Evolutionary conservation across 2,113 vertebrate genomes (phyloP).

Genomic region (Etia nguti): DNA sequence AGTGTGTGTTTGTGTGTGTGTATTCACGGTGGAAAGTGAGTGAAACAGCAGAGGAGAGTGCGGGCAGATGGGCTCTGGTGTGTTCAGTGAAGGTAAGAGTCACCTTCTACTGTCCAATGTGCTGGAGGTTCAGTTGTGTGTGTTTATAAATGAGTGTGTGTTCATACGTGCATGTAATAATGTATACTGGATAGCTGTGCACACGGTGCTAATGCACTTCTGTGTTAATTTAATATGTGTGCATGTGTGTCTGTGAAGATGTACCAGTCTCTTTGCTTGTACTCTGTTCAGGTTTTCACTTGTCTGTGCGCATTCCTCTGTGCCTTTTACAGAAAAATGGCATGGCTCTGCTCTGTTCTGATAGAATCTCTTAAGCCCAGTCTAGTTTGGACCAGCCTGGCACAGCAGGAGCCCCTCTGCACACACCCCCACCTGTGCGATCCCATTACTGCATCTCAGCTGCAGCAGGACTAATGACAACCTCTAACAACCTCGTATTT

Average conservation of each 20-base stretch:
- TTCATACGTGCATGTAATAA: background rate
- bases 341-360: slow-evolving; percentile 3
- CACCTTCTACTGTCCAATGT: slow-evolving; percentile 65
- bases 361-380: background rate
- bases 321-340: background rate
- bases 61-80: slow-evolving; percentile 61
- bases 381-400: slow-evolving; percentile 31
- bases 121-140: no score
- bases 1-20: slow-evolving; percentile 5
- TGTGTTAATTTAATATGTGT: slow-evolving; percentile 20
- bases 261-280: background rate
- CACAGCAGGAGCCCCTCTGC: slow-evolving; percentile 32
- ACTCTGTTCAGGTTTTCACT: slow-evolving; percentile 16
- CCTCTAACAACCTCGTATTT: slow-evolving; percentile 65
- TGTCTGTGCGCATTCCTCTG: slow-evolving; percentile 46
- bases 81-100: slow-evolving; percentile 62
- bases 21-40: slow-evolving; percentile 23
- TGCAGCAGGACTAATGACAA: slow-evolving; percentile 56
- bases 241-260: background rate
- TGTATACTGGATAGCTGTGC: background rate
- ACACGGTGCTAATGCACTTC: background rate
- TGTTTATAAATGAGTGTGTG: background rate
- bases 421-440: slow-evolving; percentile 56
- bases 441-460: slow-evolving; percentile 60
- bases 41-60: slow-evolving; percentile 27